Percentiles rank a stretch among this genome's conserved stretches.
Evolutionary conservation across 92 coral and sea anemone species (phyloP).

Genomic region (Ricordea florida): DNA sequence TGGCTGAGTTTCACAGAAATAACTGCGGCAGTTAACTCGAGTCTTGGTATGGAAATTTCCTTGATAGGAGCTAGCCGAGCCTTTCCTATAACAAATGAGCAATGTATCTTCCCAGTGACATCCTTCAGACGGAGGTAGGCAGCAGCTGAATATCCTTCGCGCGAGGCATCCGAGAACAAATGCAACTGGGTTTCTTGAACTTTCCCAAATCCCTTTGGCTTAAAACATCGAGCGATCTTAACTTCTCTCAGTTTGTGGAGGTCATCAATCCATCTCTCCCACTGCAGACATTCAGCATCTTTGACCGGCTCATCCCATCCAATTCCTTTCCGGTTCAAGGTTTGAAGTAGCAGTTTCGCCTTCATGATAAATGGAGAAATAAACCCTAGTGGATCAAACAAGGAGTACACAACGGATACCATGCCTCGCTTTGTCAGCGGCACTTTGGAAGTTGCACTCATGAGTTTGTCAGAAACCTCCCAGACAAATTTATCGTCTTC

Average conservation of each 20-base stretch:
- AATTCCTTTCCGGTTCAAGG: conserved; percentile 14
- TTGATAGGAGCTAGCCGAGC: conserved; percentile 34
- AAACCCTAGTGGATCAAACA: too few species aligned
- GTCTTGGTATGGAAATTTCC: conserved; percentile 54
- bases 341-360: conserved; percentile 54
- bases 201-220: conserved; percentile 17
- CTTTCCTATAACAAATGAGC: conserved; percentile 35
- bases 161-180: conserved; percentile 41
- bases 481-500: too few species aligned
- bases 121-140: conserved; percentile 44
- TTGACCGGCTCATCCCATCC: conserved; percentile 43
- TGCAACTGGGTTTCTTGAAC: conserved; percentile 19
- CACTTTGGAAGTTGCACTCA: too few species aligned
- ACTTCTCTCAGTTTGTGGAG: conserved; percentile 1
- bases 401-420: too few species aligned
- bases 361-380: too few species aligned
- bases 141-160: conserved; percentile 45
- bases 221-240: conserved; percentile 24
- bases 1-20: conserved; percentile 37
- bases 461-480: too few species aligned
- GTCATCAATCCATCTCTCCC: conserved; percentile 35
- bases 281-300: conserved; percentile 23
- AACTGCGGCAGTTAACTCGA: conserved; percentile 30
- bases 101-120: background rate
- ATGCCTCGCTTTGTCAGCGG: too few species aligned